phyloP scores from a whole-genome alignment of 1,140 invertebrate genomes.

The Bradysia coprophila region DNA sequence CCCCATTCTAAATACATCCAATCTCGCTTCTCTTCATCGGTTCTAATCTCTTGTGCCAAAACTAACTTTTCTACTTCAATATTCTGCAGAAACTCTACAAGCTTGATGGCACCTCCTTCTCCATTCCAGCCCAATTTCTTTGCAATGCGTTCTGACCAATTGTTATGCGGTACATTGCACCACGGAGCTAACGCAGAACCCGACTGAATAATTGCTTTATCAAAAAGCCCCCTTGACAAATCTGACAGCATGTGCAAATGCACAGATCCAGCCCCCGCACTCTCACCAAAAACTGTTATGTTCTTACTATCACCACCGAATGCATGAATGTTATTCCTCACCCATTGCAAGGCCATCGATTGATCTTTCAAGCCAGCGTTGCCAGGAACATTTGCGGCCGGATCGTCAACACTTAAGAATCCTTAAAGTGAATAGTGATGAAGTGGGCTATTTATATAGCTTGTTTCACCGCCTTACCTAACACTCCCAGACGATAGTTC shows the following conservation, averaged over 20 bases:
- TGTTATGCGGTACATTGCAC: conserved; percentile 13
- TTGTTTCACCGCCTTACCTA: too few relatives aligned
- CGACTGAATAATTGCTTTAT: conserved; percentile 24
- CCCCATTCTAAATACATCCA: conserved; percentile 14
- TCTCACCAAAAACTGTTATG: conserved; percentile 16
- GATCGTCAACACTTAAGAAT: conserved; percentile 41
- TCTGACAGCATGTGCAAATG: conserved; percentile 38
- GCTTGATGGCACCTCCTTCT: neutral
- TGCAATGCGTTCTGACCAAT: conserved; percentile 19
- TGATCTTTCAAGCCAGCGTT: conserved; percentile 36
- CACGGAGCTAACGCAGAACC: conserved; percentile 19
- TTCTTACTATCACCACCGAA: conserved; percentile 40
- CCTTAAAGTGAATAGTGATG: too few relatives aligned
- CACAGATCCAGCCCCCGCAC: conserved; percentile 7
- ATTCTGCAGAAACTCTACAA: conserved; percentile 1
- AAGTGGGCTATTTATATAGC: too few relatives aligned
- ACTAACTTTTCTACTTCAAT: neutral
- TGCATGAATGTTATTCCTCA: conserved; percentile 33
- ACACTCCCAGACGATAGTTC: conserved; percentile 39
- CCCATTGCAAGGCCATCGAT: conserved; percentile 30
- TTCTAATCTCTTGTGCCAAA: neutral
- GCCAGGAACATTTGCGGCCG: conserved; percentile 29
- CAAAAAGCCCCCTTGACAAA: conserved; percentile 22
- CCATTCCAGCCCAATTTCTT: conserved; percentile 9
- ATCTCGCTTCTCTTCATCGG: neutral